These are phyloP conservation scores for Drosophila nigrodunni DNA, from an alignment of 1,140 invertebrate genomes.

Conservation along the genomic window DNA sequence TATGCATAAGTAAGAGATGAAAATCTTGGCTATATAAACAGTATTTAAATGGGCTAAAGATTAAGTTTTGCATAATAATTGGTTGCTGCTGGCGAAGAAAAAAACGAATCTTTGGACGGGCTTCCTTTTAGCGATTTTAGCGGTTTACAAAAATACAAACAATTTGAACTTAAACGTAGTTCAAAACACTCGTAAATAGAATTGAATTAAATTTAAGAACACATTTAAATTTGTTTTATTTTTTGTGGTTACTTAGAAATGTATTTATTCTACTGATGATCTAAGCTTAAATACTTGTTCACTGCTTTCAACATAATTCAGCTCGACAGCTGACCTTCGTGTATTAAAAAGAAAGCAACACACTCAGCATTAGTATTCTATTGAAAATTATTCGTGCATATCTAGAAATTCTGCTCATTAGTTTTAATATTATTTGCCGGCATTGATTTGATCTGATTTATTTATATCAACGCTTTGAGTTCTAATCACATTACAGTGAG, in stretches of 20 bases:
- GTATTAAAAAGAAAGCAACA: no score
- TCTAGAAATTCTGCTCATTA: slow-evolving; percentile 3
- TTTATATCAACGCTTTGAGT: background rate
- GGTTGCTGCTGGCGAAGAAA: slow-evolving; percentile 6
- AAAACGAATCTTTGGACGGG: background rate
- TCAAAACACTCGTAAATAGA: no score
- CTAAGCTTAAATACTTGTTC: no score
- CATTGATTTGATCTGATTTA: slow-evolving; percentile 1
- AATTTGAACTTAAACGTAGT: no score
- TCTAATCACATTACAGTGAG: slow-evolving; percentile 15
- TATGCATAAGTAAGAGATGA: slow-evolving; percentile 42
- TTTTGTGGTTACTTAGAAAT: no score
- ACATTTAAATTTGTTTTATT: no score
- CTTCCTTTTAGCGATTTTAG: background rate
- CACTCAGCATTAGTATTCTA: background rate
- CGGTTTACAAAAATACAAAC: no score
- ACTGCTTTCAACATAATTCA: no score
- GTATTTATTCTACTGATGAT: no score
- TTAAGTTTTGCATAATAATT: slow-evolving; percentile 50
- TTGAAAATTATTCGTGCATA: slow-evolving; percentile 1
- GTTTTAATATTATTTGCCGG: slow-evolving; percentile 8
- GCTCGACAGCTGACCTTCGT: no score
- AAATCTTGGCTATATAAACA: slow-evolving; percentile 30
- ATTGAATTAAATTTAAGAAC: no score
- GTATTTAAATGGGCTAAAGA: slow-evolving; percentile 7